Evolutionary conservation across 2,888 invertebrate genomes (phyloP), one percentile per base, ranked within the genome.

Genomic region (Scotopteryx bipunctaria): DNA sequence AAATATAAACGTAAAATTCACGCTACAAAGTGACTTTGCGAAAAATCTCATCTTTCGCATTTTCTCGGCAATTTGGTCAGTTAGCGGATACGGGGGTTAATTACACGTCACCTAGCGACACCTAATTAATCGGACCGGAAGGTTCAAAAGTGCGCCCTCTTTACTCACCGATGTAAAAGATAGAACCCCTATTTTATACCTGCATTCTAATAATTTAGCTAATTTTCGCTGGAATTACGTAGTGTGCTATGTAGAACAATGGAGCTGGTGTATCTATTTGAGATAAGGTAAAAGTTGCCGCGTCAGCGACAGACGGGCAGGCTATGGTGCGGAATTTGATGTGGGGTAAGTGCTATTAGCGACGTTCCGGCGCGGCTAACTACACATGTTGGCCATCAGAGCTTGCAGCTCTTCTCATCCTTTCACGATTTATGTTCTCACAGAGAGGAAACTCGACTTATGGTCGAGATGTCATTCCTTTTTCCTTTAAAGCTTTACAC

Each of bases 71-170:
- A 69, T 66, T 47, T 58, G 61, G 63, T 52, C 55, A 67, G 66
- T 69, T 69, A 66, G 64, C 60, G 63, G 68, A 66, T 67, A 59
- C 49, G 55, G 55, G 59, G 57, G 65, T 71, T 77, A 80, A 78
- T 81, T 73, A 77, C 66, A 66, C 69, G 69, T 74, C 71, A 71
- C 67, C 70, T 67, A 68, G 68, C 62, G 66, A 71, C 71, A 71
- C 62, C 70, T 76, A 75, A 81, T 83, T 77, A 80, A 78, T 78
- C 66, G 71, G 40, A 52, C 61, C 11, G 16, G 43, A 59, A 49
- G 57, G 61, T 61, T 66, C 60, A 53, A 59, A 67, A 69, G 56
- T 52, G 51, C 55, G 45, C 43, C 37, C 50, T 58, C 60, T 49
- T 29, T 58, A 46, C 63, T 61, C 60, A 57, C 54, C 63, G 54